Percentiles rank a stretch among this genome's conserved stretches.
These are phyloP conservation scores for Lycodopsis pacificus DNA, from an alignment of 2,797 vertebrate genomes.

Conservation along the genomic window DNA sequence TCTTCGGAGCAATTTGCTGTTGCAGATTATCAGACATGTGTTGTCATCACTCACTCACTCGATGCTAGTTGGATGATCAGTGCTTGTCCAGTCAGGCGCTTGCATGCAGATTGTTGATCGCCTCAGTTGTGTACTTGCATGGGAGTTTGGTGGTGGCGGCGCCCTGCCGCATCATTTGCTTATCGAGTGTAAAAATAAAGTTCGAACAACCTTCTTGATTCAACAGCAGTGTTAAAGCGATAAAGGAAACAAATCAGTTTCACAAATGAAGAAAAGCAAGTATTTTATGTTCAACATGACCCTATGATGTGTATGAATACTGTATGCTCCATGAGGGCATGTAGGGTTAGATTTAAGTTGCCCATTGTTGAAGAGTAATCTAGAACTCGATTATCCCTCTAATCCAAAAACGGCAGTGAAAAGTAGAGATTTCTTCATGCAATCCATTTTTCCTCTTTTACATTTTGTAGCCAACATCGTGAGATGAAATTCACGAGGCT, in stretches of 20 bases:
- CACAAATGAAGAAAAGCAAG: neutral
- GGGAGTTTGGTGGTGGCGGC: conserved; percentile 12
- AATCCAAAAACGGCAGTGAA: conserved; percentile 52
- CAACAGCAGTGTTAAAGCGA: neutral
- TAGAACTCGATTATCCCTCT: conserved; percentile 60
- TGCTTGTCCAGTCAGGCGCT: conserved; percentile 42
- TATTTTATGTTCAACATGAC: neutral
- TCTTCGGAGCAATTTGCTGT: conserved; percentile 41
- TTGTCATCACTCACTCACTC: conserved; percentile 38
- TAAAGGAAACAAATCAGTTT: neutral
- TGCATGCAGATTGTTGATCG: conserved; percentile 56
- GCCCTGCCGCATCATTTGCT: conserved; percentile 6
- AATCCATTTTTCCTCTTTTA: conserved; percentile 52
- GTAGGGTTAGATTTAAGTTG: conserved; percentile 23
- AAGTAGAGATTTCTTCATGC: conserved; percentile 22
- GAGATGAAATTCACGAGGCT: conserved; percentile 50
- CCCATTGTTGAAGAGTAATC: conserved; percentile 48
- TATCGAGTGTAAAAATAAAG: neutral
- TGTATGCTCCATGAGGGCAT: neutral
- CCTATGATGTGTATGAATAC: too few relatives aligned
- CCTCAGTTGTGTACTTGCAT: conserved; percentile 48
- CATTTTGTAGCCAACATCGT: conserved; percentile 32
- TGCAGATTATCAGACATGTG: conserved; percentile 16
- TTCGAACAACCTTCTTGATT: conserved; percentile 5
- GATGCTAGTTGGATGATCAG: conserved; percentile 57